Base-by-base conservation (phyloP, 2,888 invertebrate genomes). In the Mayetiola destructor region DNA sequence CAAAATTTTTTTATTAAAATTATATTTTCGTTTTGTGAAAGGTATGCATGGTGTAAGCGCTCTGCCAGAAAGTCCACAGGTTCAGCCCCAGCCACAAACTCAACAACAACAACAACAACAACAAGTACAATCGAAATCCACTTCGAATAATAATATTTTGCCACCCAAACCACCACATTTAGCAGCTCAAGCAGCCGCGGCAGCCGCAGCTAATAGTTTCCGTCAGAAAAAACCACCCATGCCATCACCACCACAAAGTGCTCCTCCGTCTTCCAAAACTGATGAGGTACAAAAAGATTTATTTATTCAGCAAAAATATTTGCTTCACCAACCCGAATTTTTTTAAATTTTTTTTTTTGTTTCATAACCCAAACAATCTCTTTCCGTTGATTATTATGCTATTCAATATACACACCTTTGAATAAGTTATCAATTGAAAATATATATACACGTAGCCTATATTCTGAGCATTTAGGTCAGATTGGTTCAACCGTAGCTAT, bases 181-280 rank as follows among this genome's bases (percentile, higher is more conserved):
- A 59, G 71, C 71, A 42, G 72, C 72, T 55, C 77, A 75, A 6
- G 71, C 72, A 23, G 74, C 76, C 6, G 71, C 71, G 40, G 72
- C 72, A 54, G 77, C 75, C 6, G 71, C 72, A 27, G 74, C 76
- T 30, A 53, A 30, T 56, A 56, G 58, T 55, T 58, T 56, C 35
- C 37, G 56, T 30, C 69, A 74, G 57, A 72, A 75, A 52, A 74
- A 76, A 14, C 70, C 74, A 37, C 76, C 76, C 59, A 79, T 81
- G 42, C 65, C 70, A 35, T 66, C 69, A 58, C 72, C 75, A 10
- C 71, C 70, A 39, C 66, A 68, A 57, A 71, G 74, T 10, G 70
- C 74, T 35, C 66, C 73, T 14, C 69, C 74, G 23, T 75, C 75
- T 27, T 32, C 20, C 12, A 53, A 53, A 32, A 64, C 79, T 62